A percentile compares a stretch with the other conserved stretches of the same genome.
phyloP scores from a whole-genome alignment of 2,797 vertebrate genomes.

The Martes flavigula region DNA sequence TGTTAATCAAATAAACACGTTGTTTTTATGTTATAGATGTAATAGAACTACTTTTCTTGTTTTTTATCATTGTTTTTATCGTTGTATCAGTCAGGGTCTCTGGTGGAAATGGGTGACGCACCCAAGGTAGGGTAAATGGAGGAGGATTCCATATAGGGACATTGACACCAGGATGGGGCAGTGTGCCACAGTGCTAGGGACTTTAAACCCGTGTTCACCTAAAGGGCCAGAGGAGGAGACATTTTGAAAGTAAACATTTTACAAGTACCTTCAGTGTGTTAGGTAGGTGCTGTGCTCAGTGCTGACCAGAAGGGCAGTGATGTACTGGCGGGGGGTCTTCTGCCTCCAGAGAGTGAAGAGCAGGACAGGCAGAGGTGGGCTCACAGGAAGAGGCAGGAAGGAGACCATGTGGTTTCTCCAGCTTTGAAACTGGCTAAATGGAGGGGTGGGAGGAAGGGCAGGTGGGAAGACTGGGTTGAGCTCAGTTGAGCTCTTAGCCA shows the following conservation, averaged over 20 bases:
- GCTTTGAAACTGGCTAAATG: neutral
- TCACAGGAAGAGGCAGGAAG: too few relatives aligned
- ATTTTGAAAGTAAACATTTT: neutral
- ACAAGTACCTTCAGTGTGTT: neutral
- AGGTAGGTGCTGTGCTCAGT: neutral
- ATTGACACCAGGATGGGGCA: neutral
- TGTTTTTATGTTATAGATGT: neutral
- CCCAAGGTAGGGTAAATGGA: neutral
- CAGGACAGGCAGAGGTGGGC: neutral
- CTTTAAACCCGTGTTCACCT: neutral
- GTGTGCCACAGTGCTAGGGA: neutral
- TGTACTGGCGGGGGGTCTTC: neutral
- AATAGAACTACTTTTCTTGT: neutral
- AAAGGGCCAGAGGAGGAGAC: neutral
- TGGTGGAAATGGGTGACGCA: neutral
- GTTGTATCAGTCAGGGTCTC: neutral
- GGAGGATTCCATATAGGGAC: neutral
- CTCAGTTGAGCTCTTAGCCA: neutral
- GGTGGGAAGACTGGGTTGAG: neutral
- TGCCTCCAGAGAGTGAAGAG: neutral
- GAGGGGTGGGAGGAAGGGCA: too few relatives aligned
- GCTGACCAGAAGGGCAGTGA: neutral
- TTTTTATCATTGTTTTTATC: neutral
- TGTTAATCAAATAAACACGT: neutral
- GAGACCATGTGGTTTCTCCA: neutral